Evolutionary conservation across 2,113 vertebrate species (phyloP), one percentile per base, ranked within the genome.

Genomic region (Varanus komodoensis): DNA sequence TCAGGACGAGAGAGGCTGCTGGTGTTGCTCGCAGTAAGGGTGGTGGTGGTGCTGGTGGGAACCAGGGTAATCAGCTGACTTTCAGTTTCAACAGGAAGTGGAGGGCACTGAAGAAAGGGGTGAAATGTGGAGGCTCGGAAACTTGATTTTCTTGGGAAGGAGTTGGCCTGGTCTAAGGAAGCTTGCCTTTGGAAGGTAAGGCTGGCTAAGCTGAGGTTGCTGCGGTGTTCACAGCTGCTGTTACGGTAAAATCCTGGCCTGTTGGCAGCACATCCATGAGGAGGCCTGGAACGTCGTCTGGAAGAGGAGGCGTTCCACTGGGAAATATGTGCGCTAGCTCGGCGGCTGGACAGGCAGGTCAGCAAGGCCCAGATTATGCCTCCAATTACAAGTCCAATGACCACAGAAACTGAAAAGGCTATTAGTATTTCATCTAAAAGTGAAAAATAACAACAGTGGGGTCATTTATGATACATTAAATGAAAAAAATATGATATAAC

Each of bases 121-220:
- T 99, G 99, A 95, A 99, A 99, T 23, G 99, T 99, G 6, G 99
- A 99, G 0, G 98, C 98, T 1, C 98, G 96, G 96, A 99, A 99
- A 94, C 98, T 99, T 80, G 98, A 97, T 95, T 99, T 99, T 85
- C 98, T 97, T 7, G 98, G 98, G 73, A 98, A 97, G 3, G 98
- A 98, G 87, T 98, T 98, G 2, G 97, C 95, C 86, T 98, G 98
- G 50, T 99, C 99, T 71, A 98, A 93, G 61, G 98, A 98, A 0
- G 97, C 96, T 92, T 99, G 99, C 0, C 98, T 96, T 94, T 99
- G 98, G 96, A 99, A 99, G 52, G 98, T 98, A 93, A 99, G 98
- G 15, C 98, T 98, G 92, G 98, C 97, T 95, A 99, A 96, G 93
- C 98, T 99, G 93, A 99, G 99, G 96, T 99, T 99, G 97, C 99